These are phyloP conservation scores for Orientallactaga bullata DNA, from an alignment of 2,113 vertebrate species.

Conservation along the genomic window DNA sequence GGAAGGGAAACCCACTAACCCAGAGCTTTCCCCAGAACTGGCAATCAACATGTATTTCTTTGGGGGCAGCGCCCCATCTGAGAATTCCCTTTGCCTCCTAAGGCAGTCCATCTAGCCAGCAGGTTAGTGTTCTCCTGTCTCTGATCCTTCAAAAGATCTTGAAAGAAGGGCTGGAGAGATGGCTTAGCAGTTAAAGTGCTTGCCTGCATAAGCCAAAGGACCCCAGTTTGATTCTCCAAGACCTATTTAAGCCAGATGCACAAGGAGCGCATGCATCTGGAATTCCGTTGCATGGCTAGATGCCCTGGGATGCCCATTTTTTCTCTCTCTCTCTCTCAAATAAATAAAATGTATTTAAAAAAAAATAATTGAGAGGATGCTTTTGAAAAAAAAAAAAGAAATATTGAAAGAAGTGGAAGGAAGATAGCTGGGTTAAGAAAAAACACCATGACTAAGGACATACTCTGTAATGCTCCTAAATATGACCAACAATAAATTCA, in stretches of 20 bases:
- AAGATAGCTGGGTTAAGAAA: constrained; percentile 78
- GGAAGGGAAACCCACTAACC: background rate
- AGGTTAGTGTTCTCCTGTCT: constrained; percentile 81
- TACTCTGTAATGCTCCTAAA: constrained; percentile 83
- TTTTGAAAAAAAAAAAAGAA: too few species aligned
- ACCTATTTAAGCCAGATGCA: too few species aligned
- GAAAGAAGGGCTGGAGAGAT: too few species aligned
- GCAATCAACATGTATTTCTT: constrained; percentile 80
- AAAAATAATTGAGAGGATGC: too few species aligned
- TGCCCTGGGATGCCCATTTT: too few species aligned
- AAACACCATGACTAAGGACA: constrained; percentile 77
- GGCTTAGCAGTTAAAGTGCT: too few species aligned
- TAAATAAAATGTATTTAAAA: too few species aligned
- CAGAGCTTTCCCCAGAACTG: constrained; percentile 40
- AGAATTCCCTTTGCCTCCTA: constrained; percentile 15
- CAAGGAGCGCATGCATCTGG: too few species aligned
- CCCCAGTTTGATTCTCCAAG: too few species aligned
- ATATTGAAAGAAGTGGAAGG: constrained; percentile 77
- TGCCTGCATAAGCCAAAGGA: too few species aligned
- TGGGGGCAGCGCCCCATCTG: background rate
- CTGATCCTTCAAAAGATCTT: constrained; percentile 85
- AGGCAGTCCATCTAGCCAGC: constrained; percentile 67
- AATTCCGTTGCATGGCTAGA: too few species aligned
- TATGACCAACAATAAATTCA: constrained; percentile 62
- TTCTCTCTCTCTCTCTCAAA: too few species aligned